These are phyloP conservation scores for Dynastes tityus DNA, from an alignment of 2,888 invertebrate species.

Conservation along the genomic window DNA sequence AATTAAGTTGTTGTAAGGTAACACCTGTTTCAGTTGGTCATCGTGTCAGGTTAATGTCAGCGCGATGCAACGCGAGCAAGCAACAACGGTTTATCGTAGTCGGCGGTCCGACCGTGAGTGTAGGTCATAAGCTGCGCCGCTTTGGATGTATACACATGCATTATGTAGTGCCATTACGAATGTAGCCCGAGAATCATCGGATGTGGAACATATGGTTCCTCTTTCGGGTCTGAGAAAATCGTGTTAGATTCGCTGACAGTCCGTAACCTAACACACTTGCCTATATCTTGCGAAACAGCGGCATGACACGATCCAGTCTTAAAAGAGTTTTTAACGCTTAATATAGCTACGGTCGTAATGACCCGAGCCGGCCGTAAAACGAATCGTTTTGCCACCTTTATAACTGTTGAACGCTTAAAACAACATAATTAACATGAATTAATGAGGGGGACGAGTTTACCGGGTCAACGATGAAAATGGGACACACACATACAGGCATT, in stretches of 20 bases:
- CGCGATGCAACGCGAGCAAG: background rate
- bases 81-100: constrained; percentile 34
- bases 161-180: no score
- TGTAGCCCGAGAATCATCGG: no score
- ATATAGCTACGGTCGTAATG: background rate
- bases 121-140: constrained; percentile 13
- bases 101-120: background rate
- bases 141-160: background rate
- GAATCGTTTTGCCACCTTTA: background rate
- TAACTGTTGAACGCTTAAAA: background rate
- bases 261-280: constrained; percentile 2
- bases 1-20: constrained; percentile 31
- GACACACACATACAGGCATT: no score
- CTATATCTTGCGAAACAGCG: background rate
- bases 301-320: no score
- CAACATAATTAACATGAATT: constrained; percentile 19
- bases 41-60: constrained; percentile 46
- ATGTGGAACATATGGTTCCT: no score
- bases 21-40: constrained; percentile 48
- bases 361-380: background rate
- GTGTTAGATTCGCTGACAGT: background rate
- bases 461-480: constrained; percentile 12
- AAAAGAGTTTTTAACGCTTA: no score
- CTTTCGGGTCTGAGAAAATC: no score
- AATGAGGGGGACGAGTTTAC: background rate